Evolutionary conservation across 2,113 vertebrate genomes (phyloP).

Genomic region (Melanotaenia duboulayi): DNA sequence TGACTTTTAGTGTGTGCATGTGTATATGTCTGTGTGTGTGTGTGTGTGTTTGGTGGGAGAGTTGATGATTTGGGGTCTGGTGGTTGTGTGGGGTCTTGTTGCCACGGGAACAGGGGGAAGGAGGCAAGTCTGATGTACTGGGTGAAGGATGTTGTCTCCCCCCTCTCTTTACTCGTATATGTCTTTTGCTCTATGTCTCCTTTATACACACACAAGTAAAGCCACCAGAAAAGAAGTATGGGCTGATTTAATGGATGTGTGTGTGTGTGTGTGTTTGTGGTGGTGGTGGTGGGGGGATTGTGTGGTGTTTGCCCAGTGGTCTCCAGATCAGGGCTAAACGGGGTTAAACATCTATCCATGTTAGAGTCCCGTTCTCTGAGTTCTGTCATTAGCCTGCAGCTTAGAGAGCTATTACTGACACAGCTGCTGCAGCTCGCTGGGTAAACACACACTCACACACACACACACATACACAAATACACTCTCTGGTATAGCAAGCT

Average conservation of each 20-base stretch:
- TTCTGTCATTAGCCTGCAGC: constrained; percentile 80
- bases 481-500: constrained; percentile 65
- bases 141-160: constrained; percentile 70
- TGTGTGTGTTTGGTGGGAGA: constrained; percentile 50
- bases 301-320: constrained; percentile 71
- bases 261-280: constrained; percentile 33
- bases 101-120: constrained; percentile 68
- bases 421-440: constrained; percentile 78
- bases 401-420: constrained; percentile 81
- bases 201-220: constrained; percentile 57
- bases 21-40: constrained; percentile 23
- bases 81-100: constrained; percentile 73
- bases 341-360: constrained; percentile 82
- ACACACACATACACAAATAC: constrained; percentile 44
- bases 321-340: constrained; percentile 79
- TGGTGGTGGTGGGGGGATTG: background rate
- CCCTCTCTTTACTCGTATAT: constrained; percentile 46
- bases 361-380: constrained; percentile 77
- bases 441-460: constrained; percentile 68
- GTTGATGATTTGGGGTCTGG: constrained; percentile 56
- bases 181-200: constrained; percentile 44
- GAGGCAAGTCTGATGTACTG: constrained; percentile 66
- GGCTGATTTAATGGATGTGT: constrained; percentile 28
- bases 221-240: constrained; percentile 50
- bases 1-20: constrained; percentile 38